Evolutionary conservation across 2,113 vertebrate genomes (phyloP), one percentile per base, ranked within the genome.

Genomic region (Athene noctua): DNA sequence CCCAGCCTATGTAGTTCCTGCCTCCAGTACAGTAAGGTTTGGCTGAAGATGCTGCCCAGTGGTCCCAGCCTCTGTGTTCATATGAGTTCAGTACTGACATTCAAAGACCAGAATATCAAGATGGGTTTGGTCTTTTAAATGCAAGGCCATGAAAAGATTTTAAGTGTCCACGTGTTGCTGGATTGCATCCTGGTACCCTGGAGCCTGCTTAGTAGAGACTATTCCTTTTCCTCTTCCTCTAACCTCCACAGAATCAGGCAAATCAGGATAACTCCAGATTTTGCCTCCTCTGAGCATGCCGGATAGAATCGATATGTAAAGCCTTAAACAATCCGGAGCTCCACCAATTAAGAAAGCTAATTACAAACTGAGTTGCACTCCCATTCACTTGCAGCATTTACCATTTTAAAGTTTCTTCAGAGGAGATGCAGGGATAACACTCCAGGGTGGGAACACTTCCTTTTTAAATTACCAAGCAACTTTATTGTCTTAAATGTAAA

Each of bases 401-500:
- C 65, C 54, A 57, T 36, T 88, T 87, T 91, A 85, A 92, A 85
- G 70, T 92, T 89, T 88, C 91, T 90, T 88, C 81, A 92, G 91
- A 92, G 63, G 26, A 96, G 91, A 87, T 92, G 70, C 65, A 90
- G 63, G 79, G 78, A 91, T 86, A 95, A 70, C 85, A 78, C 71
- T 88, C 47, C 4, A 3, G 79, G 87, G 77, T 96, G 80, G 91
- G 73, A 94, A 93, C 77, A 61, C 79, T 96, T 97, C 95, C 93
- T 73, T 94, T 94, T 94, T 40, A 88, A 94, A 83, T 95, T 92
- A 86, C 81, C 90, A 75, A 96, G 81, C 52, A 91, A 80, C 63
- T 34, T 89, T 89, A 87, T 78, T 97, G 94, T 96, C 95, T 95
- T 87, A 82, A 89, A 94, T 97, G 94, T 83, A 96, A 93, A 97